Conservation (phyloP, 2,797 vertebrate genomes). For the Margarornis squamiger region DNA sequence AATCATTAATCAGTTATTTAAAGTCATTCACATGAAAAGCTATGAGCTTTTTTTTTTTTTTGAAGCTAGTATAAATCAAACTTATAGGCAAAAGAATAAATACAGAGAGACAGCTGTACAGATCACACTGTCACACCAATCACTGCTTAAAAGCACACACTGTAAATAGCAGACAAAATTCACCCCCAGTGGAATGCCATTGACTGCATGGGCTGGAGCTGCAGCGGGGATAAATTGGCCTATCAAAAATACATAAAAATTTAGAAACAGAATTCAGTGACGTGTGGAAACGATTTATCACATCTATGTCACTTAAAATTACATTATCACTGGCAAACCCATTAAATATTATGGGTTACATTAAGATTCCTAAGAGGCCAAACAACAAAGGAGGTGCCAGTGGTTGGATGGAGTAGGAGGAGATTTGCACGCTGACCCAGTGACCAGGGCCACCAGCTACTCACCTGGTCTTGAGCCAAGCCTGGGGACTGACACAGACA, state of each 20-base stretch:
- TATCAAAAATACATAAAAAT: conserved; percentile 69
- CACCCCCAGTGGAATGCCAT: conserved; percentile 60
- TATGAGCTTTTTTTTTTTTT: background rate
- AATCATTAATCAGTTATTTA: conserved; percentile 58
- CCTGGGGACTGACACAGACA: rapidly evolving
- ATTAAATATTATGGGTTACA: conserved; percentile 32
- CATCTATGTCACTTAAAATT: conserved; percentile 49
- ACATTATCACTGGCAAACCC: conserved; percentile 37
- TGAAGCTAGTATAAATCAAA: conserved; percentile 58
- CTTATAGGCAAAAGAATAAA: conserved; percentile 70
- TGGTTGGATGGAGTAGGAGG: background rate
- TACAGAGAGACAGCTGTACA: conserved; percentile 68
- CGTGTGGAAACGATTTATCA: conserved; percentile 46
- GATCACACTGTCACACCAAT: conserved; percentile 66
- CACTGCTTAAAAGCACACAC: conserved; percentile 60
- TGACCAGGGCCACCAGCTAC: background rate
- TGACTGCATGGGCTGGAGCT: conserved; percentile 27
- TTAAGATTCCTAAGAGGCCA: background rate
- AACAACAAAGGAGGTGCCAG: background rate
- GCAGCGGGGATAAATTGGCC: conserved; percentile 56
- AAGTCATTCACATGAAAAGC: conserved; percentile 49
- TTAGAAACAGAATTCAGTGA: conserved; percentile 55
- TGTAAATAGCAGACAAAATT: conserved; percentile 57
- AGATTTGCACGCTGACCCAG: rapidly evolving
- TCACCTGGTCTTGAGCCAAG: background rate